These are phyloP conservation scores for Habroteleia sp. DNA, from an alignment of 2,888 invertebrate species.

Conservation along the genomic window DNA sequence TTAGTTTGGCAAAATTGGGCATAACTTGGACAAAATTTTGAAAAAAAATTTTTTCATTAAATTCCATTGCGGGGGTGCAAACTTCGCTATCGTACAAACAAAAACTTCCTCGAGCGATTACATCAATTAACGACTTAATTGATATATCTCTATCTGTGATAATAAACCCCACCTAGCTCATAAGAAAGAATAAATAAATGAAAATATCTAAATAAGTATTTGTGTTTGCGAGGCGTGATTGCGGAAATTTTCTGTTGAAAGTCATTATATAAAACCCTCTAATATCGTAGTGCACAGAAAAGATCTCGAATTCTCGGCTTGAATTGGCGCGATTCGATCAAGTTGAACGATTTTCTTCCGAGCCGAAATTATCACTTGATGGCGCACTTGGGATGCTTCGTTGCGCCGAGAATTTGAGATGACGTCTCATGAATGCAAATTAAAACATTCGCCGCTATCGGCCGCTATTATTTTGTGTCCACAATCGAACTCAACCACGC, in stretches of 20 bases:
- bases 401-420: constrained; percentile 72
- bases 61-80: no score
- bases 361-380: constrained; percentile 67
- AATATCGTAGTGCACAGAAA: constrained; percentile 61
- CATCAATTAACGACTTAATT: constrained; percentile 35
- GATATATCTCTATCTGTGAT: not conserved
- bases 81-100: no score
- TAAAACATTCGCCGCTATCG: constrained; percentile 73
- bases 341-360: constrained; percentile 73
- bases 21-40: no score
- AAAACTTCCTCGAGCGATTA: not conserved
- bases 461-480: constrained; percentile 38
- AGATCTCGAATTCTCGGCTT: constrained; percentile 67
- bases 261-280: constrained; percentile 52
- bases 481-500: constrained; percentile 54
- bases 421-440: constrained; percentile 79
- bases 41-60: no score
- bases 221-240: constrained; percentile 53
- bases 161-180: constrained; percentile 8
- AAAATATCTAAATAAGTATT: constrained; percentile 42
- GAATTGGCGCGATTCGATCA: constrained; percentile 71
- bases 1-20: no score
- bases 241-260: constrained; percentile 28
- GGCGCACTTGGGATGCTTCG: constrained; percentile 74
- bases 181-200: constrained; percentile 46